Base-by-base conservation (phyloP, 2,888 invertebrate species). In the Dryocosmus kuriphilus region DNA sequence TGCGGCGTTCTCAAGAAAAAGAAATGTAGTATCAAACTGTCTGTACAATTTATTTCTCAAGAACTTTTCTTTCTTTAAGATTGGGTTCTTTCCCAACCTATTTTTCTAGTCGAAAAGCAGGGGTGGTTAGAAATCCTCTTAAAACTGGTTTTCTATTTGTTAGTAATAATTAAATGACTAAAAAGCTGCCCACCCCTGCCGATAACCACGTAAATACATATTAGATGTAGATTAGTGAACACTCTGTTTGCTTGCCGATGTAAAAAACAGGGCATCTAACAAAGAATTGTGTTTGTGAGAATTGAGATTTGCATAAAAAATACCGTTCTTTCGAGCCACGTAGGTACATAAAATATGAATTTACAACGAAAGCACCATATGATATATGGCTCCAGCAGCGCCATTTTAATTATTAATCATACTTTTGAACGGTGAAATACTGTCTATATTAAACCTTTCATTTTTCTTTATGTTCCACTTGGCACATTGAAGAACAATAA, bases 201-300 rank as follows among this genome's bases (percentile, higher is more conserved):
- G 55, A 30, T 51, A 71, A 55, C 71, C 14, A 51, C 46, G n/a
- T 71, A 71, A 51, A 51, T 51, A 51, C 51, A 71, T n/a, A 71
- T 51, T 71, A 71, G 32, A 30, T 30, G 16, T 71, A 46, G 71
- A 71, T 71, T 51, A 51, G n/a, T 9, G 11, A 51, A 27, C 8
- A 19, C 41, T 46, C 60, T 60, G 27, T 27, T 38, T 65, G 19
- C 7, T 46, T 30, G 19, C 24, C 41, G n/a, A 71, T 27, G 5
- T 6, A 16, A 60, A 60, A 60, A 46, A 71, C 5, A 55, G 30
- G 32, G 51, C 71, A 32, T 71, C n/a, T 11, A 32, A 51, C 51
- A 71, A 55, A 32, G n/a, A 71, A 55, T 16, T 9, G 16, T 27
- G 24, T 60, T 60, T 46, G n/a, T 51, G 67, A 27, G 30, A 71